Conservation (phyloP, 2,113 vertebrate species). For the Ptyas mucosa region DNA sequence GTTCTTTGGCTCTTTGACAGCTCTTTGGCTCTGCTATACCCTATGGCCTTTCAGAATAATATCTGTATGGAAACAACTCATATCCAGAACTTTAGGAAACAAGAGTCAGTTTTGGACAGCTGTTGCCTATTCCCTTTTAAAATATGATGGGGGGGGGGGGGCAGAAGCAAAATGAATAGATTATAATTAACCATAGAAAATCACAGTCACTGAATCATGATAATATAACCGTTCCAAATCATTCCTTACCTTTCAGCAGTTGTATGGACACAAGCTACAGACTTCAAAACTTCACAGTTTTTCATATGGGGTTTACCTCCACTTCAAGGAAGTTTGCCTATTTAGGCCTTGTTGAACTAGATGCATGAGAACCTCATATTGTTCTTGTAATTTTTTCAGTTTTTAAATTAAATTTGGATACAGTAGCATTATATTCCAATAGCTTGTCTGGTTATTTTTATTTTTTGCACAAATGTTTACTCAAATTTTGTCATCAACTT, state of each 20-base stretch:
- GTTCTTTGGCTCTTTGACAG: not conserved
- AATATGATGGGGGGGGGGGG: not conserved
- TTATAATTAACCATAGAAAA: not conserved
- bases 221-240: not conserved
- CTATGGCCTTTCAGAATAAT: not conserved
- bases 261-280: not conserved
- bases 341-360: not conserved
- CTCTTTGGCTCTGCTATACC: not conserved
- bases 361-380: not conserved
- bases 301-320: not conserved
- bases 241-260: not conserved
- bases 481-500: not conserved
- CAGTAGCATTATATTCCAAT: not conserved
- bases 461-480: not conserved
- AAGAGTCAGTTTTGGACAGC: too few species aligned
- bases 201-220: not conserved
- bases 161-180: not conserved
- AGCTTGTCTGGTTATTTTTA: not conserved
- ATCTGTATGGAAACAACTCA: not conserved
- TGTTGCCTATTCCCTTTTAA: not conserved
- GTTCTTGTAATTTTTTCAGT: not conserved
- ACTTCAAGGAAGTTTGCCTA: not conserved
- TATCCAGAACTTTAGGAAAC: accelerated
- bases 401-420: not conserved
- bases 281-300: not conserved